Evolutionary conservation across 2,888 invertebrate species (phyloP).

Genomic region (Phyllotreta striolata): DNA sequence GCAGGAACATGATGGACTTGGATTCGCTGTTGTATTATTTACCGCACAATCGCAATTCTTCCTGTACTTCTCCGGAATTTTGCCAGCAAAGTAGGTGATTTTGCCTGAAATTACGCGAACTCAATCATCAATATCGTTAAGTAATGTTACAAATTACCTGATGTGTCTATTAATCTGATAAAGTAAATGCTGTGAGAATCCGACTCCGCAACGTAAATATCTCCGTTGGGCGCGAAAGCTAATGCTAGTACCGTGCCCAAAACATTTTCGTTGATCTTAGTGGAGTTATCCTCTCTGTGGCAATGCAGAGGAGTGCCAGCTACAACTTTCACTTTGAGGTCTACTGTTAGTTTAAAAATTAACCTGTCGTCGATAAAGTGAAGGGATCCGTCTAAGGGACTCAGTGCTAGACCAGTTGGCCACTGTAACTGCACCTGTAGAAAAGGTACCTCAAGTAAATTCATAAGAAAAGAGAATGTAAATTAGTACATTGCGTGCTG

Average conservation of each 20-base stretch:
- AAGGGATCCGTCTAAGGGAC: slow-evolving; percentile 91
- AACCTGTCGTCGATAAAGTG: slow-evolving; percentile 96
- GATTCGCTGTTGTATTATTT: slow-evolving; percentile 64
- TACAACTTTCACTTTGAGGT: slow-evolving; percentile 90
- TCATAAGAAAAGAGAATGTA: background rate
- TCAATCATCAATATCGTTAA: background rate
- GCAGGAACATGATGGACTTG: slow-evolving; percentile 51
- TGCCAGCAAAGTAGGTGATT: slow-evolving; percentile 92
- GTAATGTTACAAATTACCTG: slow-evolving; percentile 64
- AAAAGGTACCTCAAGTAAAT: background rate
- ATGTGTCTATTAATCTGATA: slow-evolving; percentile 85
- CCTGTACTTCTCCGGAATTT: slow-evolving; percentile 68
- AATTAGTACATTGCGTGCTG: too few species aligned
- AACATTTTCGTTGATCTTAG: slow-evolving; percentile 49
- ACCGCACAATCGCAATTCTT: slow-evolving; percentile 68
- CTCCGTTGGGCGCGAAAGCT: slow-evolving; percentile 90
- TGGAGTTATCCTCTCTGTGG: slow-evolving; percentile 62
- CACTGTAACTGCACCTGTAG: slow-evolving; percentile 87
- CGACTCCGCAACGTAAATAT: slow-evolving; percentile 92
- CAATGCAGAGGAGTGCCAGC: slow-evolving; percentile 96
- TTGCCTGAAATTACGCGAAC: slow-evolving; percentile 59
- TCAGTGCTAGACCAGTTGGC: slow-evolving; percentile 96
- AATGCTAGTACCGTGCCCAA: slow-evolving; percentile 88
- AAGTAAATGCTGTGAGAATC: slow-evolving; percentile 86
- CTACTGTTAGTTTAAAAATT: slow-evolving; percentile 88